These are phyloP conservation scores for Paramuricea clavata DNA, from an alignment of 92 coral and sea anemone genomes.

Conservation along the genomic window DNA sequence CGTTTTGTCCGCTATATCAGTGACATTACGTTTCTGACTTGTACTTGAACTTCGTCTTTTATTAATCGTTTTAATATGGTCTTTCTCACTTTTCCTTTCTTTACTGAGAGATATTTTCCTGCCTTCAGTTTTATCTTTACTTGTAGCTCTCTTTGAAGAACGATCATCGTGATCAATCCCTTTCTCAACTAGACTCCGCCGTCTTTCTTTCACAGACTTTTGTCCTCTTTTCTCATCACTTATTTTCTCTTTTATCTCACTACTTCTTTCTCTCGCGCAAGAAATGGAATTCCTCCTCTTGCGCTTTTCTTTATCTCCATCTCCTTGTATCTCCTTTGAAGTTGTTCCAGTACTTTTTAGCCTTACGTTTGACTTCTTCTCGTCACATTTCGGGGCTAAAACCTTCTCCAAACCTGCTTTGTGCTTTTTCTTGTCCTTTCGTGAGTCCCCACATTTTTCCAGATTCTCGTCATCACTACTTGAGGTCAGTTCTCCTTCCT, in stretches of 20 bases:
- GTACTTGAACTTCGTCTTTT: neutral
- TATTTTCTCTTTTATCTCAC: neutral
- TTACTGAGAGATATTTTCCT: too few species aligned
- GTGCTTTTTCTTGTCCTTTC: neutral
- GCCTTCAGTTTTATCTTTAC: neutral
- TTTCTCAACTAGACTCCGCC: neutral
- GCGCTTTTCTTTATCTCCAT: neutral
- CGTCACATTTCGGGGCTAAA: neutral
- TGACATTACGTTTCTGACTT: too few species aligned
- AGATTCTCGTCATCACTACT: slow-evolving; percentile 65
- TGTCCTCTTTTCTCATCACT: neutral
- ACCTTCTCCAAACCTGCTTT: neutral
- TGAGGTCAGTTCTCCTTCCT: slow-evolving; percentile 54
- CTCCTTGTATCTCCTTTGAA: neutral
- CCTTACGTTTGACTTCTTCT: neutral
- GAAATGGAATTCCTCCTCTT: slow-evolving; percentile 3
- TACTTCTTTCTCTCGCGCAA: neutral
- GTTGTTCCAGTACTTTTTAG: neutral
- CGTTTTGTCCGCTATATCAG: too few species aligned
- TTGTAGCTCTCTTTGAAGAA: neutral
- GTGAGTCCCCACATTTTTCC: neutral
- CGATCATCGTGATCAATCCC: neutral
- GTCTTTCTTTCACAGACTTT: neutral
- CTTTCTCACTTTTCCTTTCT: neutral
- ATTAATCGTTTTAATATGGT: neutral